Percentiles rank a stretch among this genome's conserved stretches.
Evolutionary conservation across 2,888 invertebrate genomes (phyloP).

Genomic region (Latrodectus elegans): DNA sequence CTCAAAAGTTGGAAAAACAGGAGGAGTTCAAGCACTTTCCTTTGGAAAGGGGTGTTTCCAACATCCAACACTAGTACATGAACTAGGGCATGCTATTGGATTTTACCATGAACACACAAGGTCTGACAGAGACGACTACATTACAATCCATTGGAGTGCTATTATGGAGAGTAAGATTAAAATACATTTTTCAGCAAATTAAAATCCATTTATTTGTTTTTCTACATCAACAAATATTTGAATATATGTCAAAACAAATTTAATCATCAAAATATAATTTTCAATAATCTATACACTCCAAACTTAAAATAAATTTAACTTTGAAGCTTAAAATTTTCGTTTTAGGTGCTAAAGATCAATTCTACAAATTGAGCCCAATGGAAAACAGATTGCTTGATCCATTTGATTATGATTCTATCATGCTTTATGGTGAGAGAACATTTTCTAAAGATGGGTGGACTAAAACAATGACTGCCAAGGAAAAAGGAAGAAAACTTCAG

Average conservation of each 20-base stretch:
- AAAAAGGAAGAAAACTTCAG: constrained; percentile 39
- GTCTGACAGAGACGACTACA: constrained; percentile 73
- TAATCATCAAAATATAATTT: too few relatives aligned
- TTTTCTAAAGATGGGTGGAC: constrained; percentile 67
- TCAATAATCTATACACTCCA: background rate
- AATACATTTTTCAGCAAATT: background rate
- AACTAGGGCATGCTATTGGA: constrained; percentile 65
- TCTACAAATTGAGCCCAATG: constrained; percentile 43
- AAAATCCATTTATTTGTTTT: too few relatives aligned
- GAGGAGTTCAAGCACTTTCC: constrained; percentile 62
- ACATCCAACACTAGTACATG: constrained; percentile 63
- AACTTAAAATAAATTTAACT: background rate
- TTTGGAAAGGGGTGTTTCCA: constrained; percentile 58
- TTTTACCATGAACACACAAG: constrained; percentile 75
- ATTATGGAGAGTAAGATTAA: constrained; percentile 69
- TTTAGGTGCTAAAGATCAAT: constrained; percentile 63
- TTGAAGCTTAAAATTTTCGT: background rate
- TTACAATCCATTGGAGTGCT: constrained; percentile 72
- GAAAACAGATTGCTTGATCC: constrained; percentile 59
- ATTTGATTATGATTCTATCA: constrained; percentile 70
- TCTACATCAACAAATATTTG: too few relatives aligned
- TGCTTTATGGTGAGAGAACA: constrained; percentile 70
- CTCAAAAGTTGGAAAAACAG: constrained; percentile 65
- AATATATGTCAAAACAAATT: too few relatives aligned
- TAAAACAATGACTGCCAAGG: constrained; percentile 69